phyloP scores from a whole-genome alignment of 2,888 invertebrate species.

The Drosophila kambysellisi region DNA sequence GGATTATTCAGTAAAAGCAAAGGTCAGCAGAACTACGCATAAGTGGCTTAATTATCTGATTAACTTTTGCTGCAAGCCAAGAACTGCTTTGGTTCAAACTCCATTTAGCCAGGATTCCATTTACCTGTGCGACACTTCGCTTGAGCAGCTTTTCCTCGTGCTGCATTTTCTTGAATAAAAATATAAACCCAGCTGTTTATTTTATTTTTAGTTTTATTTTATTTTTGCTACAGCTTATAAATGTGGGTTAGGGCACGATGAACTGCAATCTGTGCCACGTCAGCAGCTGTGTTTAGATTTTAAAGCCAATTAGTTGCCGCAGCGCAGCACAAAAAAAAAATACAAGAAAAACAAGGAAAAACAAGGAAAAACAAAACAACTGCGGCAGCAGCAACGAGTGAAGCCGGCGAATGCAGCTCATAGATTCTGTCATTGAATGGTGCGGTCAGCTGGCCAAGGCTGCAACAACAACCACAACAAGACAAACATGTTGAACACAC shows the following conservation, averaged over 20 bases:
- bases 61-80: background rate
- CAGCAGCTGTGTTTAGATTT: conserved; percentile 67
- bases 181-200: background rate
- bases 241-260: conserved; percentile 54
- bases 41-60: background rate
- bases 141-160: background rate
- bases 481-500: conserved; percentile 35
- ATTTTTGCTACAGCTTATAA: conserved; percentile 17
- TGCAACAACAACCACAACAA: conserved; percentile 20
- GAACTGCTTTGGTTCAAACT: background rate
- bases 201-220: background rate
- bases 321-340: conserved; percentile 32
- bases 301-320: conserved; percentile 70
- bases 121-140: background rate
- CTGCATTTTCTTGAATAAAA: background rate
- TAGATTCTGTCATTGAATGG: conserved; percentile 57
- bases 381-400: background rate
- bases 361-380: conserved; percentile 8
- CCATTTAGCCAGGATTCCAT: background rate
- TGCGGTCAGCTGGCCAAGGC: conserved; percentile 58
- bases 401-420: conserved; percentile 46
- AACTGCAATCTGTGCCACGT: conserved; percentile 58
- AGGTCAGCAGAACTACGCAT: fast-evolving
- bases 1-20: background rate
- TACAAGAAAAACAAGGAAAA: conserved; percentile 1